Evolutionary conservation across 2,797 vertebrate genomes (phyloP).

Genomic region (Tapera naevia): DNA sequence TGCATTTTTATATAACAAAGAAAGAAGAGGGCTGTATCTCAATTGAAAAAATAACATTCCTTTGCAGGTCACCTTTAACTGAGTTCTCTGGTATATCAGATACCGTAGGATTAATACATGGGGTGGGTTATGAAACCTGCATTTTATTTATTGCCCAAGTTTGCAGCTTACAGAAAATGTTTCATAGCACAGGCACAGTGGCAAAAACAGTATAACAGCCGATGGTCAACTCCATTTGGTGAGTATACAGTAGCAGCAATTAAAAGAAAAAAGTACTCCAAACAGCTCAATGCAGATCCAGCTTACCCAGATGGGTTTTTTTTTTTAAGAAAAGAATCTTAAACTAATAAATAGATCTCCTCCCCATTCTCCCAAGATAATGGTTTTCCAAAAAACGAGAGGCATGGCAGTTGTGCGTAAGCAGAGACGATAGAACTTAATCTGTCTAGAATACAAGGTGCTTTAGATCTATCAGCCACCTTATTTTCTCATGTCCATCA

Average conservation of each 20-base stretch:
- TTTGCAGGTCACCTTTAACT: constrained; percentile 44
- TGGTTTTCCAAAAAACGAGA: constrained; percentile 31
- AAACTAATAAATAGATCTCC: constrained; percentile 59
- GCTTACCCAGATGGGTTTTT: constrained; percentile 45
- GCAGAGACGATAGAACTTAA: constrained; percentile 46
- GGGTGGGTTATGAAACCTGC: constrained; percentile 23
- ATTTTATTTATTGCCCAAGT: constrained; percentile 80
- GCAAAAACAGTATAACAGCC: constrained; percentile 90
- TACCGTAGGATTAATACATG: neutral
- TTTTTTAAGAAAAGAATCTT: constrained; percentile 61
- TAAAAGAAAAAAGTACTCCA: constrained; percentile 71
- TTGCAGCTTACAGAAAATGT: constrained; percentile 80
- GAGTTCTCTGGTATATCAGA: neutral
- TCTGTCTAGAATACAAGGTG: constrained; percentile 43
- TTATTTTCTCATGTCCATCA: neutral
- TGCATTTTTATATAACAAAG: neutral
- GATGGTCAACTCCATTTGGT: constrained; percentile 79
- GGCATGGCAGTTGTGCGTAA: constrained; percentile 70
- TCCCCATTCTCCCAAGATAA: constrained; percentile 30
- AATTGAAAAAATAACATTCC: neutral
- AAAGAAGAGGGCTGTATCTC: neutral
- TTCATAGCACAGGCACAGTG: constrained; percentile 92
- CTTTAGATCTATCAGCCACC: constrained; percentile 46
- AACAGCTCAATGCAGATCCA: constrained; percentile 64
- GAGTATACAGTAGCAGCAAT: constrained; percentile 78